Evolutionary conservation across 2,113 vertebrate genomes (phyloP), one percentile per base, ranked within the genome.

Genomic region (Phaetusa simplex): DNA sequence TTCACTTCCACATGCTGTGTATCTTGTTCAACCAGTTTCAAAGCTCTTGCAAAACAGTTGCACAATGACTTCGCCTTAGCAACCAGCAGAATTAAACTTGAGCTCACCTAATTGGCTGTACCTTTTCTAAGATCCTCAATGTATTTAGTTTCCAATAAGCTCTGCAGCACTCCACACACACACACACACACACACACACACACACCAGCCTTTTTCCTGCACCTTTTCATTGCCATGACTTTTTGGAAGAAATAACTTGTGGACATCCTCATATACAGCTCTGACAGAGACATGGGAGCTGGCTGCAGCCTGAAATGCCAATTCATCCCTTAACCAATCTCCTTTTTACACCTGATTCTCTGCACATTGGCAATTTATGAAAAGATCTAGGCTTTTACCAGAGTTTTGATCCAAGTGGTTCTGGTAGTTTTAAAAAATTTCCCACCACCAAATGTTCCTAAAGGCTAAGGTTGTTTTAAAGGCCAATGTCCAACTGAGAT

Each of bases 21-120:
- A 50, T 94, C 97, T 97, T 93, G 97, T 95, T 97, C 90, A 88
- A 97, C 97, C 84, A 96, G 96, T 97, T 97, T 88, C 82, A 70
- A 23, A 88, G 67, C 61, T 88, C 76, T 96, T 96, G 88, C 92
- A 96, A 91, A 95, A 96, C 14, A 62, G 49, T 97, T 96, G 94
- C 95, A 94, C 93, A 97, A 97, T 49, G 66, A 74, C 76, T 78
- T 91, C 95, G 86, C 91, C 85, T 69, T 84, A 95, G 62, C 74
- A 93, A 87, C 66, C 62, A 91, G 62, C 43, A 89, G 93, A 91
- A 92, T 82, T 92, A 93, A 97, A 73, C 38, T 42, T 77, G 82
- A 95, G 91, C 84, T 94, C 66, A 93, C 74, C 66, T 95, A 93
- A 82, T 42, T 61, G 50, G 55, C 77, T 82, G 6, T 77, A 77